phyloP scores from a whole-genome alignment of 2,113 vertebrate species.

The Prolemur simus region DNA sequence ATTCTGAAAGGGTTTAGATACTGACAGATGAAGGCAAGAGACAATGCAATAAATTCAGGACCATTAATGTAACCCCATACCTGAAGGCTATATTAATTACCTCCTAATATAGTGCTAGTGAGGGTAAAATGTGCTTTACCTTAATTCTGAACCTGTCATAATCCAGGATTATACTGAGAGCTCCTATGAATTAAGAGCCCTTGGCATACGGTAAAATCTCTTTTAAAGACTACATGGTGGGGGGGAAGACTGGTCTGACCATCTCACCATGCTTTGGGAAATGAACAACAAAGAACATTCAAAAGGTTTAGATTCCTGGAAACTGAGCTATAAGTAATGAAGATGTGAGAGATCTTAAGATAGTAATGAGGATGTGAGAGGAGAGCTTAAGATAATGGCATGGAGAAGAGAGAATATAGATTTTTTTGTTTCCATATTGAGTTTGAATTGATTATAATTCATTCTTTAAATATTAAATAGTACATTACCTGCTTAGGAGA shows the following conservation, averaged over 20 bases:
- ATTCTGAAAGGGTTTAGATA: slow-evolving; percentile 17
- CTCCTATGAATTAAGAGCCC: background rate
- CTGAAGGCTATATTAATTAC: background rate
- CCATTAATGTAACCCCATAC: background rate
- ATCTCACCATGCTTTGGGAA: background rate
- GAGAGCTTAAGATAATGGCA: background rate
- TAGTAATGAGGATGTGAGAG: slow-evolving; percentile 21
- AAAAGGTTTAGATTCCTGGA: slow-evolving; percentile 15
- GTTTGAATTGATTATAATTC: slow-evolving; percentile 29
- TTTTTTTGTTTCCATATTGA: background rate
- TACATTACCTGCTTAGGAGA: slow-evolving; percentile 17
- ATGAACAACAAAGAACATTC: background rate
- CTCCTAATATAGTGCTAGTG: background rate
- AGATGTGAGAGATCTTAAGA: background rate
- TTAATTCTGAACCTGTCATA: slow-evolving; percentile 11
- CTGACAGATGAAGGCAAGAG: background rate
- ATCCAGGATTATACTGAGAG: background rate
- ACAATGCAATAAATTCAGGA: background rate
- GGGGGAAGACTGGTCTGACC: background rate
- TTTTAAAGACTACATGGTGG: background rate
- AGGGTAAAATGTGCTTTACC: background rate
- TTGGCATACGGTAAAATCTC: background rate
- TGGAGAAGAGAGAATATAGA: background rate
- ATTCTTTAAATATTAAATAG: slow-evolving; percentile 15
- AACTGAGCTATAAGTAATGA: slow-evolving; percentile 20